Base-by-base conservation (phyloP, 2,888 invertebrate species). In the Phalera bucephala region DNA sequence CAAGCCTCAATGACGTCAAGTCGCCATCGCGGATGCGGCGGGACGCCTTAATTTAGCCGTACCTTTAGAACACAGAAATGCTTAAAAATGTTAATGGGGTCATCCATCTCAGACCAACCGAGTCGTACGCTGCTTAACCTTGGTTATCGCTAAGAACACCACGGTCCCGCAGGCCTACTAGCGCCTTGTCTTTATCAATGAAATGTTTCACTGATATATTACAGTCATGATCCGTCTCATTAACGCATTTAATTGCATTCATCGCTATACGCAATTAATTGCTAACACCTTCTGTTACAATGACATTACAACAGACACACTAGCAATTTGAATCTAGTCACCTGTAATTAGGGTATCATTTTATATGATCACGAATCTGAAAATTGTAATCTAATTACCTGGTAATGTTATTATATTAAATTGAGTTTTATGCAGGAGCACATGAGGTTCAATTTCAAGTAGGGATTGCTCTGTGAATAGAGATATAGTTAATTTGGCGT, bases 401-500 rank as follows among this genome's bases (percentile, higher is more conserved):
- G 7, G 8, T 8, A 21, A 21, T 21, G 21, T 21, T 4, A 7
- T 21, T 4, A n/a, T 21, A 7, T 12, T 10, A 40, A 26, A 44
- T 20, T 5, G 2, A 9, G 32, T 28, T 19, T n/a, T 44, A 29
- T 33, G 13, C 0, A 9, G 8, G 7, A 2, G 3, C 2, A 0
- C 0, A 0, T 32, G 39, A 28, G 22, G 40, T 33, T 2, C 15
- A 13, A 15, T 51, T 46, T 23, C 10, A 30, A 0, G 29, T n/a
- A 8, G 12, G 11, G 10, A 11, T 11, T 11, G 23, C 3, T 17
- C 3, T 17, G 3, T 17, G 6, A 17, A 17, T 17, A 27, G 22
- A 41, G 45, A 17, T 20, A 43, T 38, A n/a, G n/a, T 44, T 44
- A 47, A 60, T 56, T 52, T 60, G 45, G 58, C 45, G 17, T 37